phyloP scores from a whole-genome alignment of 2,797 vertebrate species.

The Anniella stebbinsi region DNA sequence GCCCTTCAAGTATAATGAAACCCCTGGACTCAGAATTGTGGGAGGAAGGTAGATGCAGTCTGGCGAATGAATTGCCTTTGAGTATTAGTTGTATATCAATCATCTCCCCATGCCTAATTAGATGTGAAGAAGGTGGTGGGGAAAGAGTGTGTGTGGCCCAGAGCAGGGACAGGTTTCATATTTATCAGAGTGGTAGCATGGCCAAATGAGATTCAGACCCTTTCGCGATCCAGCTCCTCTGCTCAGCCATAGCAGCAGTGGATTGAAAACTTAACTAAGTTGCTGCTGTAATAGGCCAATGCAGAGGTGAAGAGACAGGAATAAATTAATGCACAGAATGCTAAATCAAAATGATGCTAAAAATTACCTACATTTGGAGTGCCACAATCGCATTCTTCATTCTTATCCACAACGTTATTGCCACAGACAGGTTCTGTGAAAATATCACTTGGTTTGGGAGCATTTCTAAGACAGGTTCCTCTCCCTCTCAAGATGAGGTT shows the following conservation, averaged over 20 bases:
- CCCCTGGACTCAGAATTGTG: too few relatives aligned
- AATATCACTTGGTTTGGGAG: constrained; percentile 76
- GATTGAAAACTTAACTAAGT: not conserved
- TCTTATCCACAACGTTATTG: constrained; percentile 84
- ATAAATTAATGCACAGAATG: not conserved
- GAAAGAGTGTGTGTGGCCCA: not conserved
- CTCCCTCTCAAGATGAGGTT: constrained; percentile 80
- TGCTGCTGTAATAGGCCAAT: not conserved
- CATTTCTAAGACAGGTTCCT: constrained; percentile 87
- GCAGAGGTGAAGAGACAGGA: not conserved
- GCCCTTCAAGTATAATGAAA: too few relatives aligned
- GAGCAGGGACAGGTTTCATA: not conserved
- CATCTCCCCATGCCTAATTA: not conserved
- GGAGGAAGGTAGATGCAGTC: too few relatives aligned
- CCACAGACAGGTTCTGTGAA: constrained; percentile 83
- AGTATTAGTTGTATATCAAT: not conserved
- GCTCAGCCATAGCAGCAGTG: not conserved
- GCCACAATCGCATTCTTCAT: constrained; percentile 92
- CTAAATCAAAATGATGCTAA: not conserved
- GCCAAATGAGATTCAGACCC: not conserved
- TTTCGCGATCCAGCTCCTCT: not conserved
- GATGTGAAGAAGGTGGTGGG: not conserved
- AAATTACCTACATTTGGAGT: constrained; percentile 79
- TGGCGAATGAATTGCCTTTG: too few relatives aligned
- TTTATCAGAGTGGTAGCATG: not conserved